phyloP scores from a whole-genome alignment of 2,888 invertebrate genomes.

The Melanchra persicariae region DNA sequence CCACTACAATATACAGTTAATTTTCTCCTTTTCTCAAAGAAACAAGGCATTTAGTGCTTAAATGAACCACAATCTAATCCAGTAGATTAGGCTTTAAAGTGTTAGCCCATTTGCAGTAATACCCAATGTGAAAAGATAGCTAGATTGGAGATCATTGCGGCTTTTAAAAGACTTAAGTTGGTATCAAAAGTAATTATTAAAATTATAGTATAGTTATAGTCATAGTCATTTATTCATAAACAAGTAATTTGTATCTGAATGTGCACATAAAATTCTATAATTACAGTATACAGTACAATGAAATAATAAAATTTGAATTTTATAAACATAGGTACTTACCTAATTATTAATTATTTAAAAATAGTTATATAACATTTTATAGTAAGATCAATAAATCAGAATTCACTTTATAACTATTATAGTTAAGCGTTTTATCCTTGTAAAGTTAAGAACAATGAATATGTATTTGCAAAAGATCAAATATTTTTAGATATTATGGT shows the following conservation, averaged over 20 bases:
- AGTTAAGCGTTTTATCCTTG: neutral
- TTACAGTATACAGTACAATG: too few relatives aligned
- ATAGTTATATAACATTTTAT: too few relatives aligned
- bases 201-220: too few relatives aligned
- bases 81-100: constrained; percentile 26
- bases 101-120: constrained; percentile 36
- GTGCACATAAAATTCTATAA: too few relatives aligned
- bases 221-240: too few relatives aligned
- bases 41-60: constrained; percentile 16
- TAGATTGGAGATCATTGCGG: constrained; percentile 17
- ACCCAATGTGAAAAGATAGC: constrained; percentile 21
- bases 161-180: constrained; percentile 25
- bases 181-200: constrained; percentile 18
- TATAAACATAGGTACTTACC: too few relatives aligned
- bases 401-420: neutral
- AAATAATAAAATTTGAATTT: too few relatives aligned
- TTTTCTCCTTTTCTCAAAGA: neutral
- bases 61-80: constrained; percentile 36
- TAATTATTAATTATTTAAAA: too few relatives aligned
- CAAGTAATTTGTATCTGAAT: too few relatives aligned
- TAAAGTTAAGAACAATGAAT: neutral
- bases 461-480: neutral
- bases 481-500: neutral
- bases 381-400: too few relatives aligned
- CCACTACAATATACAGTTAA: neutral